phyloP scores from a whole-genome alignment of 2,888 invertebrate genomes.

The Cremastinae sp. region DNA sequence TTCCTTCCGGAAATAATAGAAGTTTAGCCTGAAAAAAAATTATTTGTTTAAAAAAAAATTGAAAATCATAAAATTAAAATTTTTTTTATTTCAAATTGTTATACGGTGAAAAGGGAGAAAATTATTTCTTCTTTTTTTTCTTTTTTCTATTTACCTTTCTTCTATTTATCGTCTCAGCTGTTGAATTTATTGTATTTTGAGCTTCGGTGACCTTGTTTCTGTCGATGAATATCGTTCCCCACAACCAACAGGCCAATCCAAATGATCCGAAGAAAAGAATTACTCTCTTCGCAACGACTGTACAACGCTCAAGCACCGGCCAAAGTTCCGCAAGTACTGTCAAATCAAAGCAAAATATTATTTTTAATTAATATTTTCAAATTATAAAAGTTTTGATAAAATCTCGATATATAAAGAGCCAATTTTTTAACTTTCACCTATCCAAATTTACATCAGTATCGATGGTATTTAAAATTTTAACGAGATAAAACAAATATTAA shows the following conservation, averaged over 20 bases:
- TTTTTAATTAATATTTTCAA: not conserved
- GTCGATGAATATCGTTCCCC: constrained; percentile 94
- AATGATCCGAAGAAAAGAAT: constrained; percentile 91
- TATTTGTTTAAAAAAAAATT: not conserved
- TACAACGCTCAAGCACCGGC: constrained; percentile 90
- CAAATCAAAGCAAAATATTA: constrained; percentile 1
- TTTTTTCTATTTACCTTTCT: constrained; percentile 81
- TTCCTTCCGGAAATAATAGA: constrained; percentile 96
- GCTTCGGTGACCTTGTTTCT: constrained; percentile 87
- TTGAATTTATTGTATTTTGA: constrained; percentile 87
- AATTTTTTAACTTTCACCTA: no score
- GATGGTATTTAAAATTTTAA: no score
- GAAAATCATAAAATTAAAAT: not conserved
- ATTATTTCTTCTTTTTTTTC: no score
- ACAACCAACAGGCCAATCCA: constrained; percentile 91
- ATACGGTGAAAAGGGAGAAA: no score
- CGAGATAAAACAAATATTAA: no score
- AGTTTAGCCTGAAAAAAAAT: constrained; percentile 85
- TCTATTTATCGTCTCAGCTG: constrained; percentile 85
- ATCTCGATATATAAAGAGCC: no score
- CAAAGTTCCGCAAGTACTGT: constrained; percentile 88
- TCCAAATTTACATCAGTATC: no score
- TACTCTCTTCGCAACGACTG: constrained; percentile 92
- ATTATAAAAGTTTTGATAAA: not conserved
- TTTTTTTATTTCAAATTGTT: not conserved